Conservation (phyloP, 2,113 vertebrate genomes). For the Bubo scandiacus region DNA sequence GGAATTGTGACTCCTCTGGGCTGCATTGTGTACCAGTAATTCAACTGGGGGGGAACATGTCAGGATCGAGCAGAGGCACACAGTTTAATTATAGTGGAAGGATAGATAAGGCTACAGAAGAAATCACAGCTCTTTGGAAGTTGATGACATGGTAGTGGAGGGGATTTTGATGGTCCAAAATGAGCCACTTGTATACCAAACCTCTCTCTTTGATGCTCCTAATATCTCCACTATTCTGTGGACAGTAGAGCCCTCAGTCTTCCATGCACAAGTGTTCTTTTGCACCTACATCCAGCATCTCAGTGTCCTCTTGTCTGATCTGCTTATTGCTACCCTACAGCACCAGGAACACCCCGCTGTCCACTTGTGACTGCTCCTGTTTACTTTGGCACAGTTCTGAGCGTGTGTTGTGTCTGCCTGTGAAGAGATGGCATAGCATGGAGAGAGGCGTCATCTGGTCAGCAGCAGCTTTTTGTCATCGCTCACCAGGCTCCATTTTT, state of each 20-base stretch:
- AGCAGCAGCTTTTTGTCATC: background rate
- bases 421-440: background rate
- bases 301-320: background rate
- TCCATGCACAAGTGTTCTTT: background rate
- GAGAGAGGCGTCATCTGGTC: background rate
- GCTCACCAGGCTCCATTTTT: background rate
- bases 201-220: background rate
- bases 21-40: background rate
- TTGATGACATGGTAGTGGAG: background rate
- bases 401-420: background rate
- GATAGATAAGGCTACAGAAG: background rate
- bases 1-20: background rate
- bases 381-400: background rate
- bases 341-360: background rate
- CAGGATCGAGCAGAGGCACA: background rate
- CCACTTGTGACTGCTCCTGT: background rate
- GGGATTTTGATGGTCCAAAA: background rate
- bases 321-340: background rate
- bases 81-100: background rate
- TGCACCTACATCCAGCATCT: background rate
- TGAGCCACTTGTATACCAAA: background rate
- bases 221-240: background rate
- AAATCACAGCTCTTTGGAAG: background rate
- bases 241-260: background rate
- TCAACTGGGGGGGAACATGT: background rate